Evolutionary conservation across 1,140 invertebrate species (phyloP).

Genomic region (Choristoneura fumiferana): DNA sequence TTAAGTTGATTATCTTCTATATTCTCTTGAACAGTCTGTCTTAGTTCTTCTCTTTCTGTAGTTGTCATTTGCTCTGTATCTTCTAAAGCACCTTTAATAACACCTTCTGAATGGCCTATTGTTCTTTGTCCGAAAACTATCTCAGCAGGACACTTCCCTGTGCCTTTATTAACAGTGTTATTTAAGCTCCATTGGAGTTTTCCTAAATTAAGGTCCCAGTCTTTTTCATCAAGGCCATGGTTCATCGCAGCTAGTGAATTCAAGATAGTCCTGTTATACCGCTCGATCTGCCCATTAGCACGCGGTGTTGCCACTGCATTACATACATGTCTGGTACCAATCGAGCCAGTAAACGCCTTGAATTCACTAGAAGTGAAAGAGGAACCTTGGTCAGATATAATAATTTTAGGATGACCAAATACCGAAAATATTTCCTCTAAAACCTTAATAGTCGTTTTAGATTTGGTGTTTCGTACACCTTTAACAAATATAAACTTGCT

Average conservation of each 20-base stretch:
- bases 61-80: neutral
- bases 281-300: constrained; percentile 22
- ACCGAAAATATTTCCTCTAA: constrained; percentile 4
- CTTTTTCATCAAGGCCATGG: constrained; percentile 6
- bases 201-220: constrained; percentile 20
- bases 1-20: constrained; percentile 5
- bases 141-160: constrained; percentile 16
- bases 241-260: constrained; percentile 15
- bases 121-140: constrained; percentile 20
- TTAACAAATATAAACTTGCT: constrained; percentile 27
- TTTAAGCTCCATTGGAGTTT: constrained; percentile 22
- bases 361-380: constrained; percentile 19
- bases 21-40: neutral
- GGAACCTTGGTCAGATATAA: constrained; percentile 18
- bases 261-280: constrained; percentile 22
- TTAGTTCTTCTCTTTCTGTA: neutral
- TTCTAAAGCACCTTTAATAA: too few species aligned
- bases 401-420: constrained; percentile 8
- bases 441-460: constrained; percentile 17
- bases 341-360: neutral
- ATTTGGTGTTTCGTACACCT: constrained; percentile 5
- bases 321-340: constrained; percentile 18
- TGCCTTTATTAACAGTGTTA: constrained; percentile 20
- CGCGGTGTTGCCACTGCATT: constrained; percentile 17
- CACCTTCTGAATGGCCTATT: too few species aligned